A percentile compares a stretch with the other conserved stretches of the same genome.
Conservation (phyloP, 2,888 invertebrate species). For the Cosmia trapezina region DNA sequence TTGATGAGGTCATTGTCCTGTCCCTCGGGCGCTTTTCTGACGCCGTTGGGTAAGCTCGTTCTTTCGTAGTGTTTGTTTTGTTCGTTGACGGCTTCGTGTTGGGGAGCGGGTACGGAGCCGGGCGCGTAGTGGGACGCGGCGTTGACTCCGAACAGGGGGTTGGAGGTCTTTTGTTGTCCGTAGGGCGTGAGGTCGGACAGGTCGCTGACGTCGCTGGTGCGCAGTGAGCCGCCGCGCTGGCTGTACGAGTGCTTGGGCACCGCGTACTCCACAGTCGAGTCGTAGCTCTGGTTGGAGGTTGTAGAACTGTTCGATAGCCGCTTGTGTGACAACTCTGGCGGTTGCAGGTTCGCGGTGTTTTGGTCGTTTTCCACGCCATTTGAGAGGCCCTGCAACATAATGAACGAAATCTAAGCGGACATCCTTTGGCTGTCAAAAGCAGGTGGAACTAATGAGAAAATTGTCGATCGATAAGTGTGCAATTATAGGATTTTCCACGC, state of each 20-base stretch:
- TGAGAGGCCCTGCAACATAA: conserved; percentile 84
- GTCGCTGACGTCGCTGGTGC: conserved; percentile 77
- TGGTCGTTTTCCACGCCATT: conserved; percentile 88
- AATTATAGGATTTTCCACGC: conserved; percentile 36
- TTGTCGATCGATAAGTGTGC: conserved; percentile 23
- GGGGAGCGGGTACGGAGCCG: conserved; percentile 69
- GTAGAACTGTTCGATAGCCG: conserved; percentile 86
- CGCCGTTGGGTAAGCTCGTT: conserved; percentile 84
- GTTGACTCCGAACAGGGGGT: conserved; percentile 88
- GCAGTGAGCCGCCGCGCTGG: conserved; percentile 73
- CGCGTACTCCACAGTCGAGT: conserved; percentile 85
- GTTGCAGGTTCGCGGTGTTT: conserved; percentile 82
- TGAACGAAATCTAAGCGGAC: conserved; percentile 48
- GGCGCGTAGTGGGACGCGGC: conserved; percentile 88
- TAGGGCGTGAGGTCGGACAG: conserved; percentile 72
- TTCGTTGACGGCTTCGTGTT: conserved; percentile 72
- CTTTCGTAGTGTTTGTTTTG: conserved; percentile 80
- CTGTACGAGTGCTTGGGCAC: conserved; percentile 83
- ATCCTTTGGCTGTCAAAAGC: conserved; percentile 36
- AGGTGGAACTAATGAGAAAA: conserved; percentile 40
- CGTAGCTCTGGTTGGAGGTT: conserved; percentile 87
- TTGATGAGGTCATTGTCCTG: conserved; percentile 94
- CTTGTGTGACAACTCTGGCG: conserved; percentile 82
- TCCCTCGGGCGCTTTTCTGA: conserved; percentile 94
- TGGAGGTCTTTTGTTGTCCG: conserved; percentile 81